These are phyloP conservation scores for Halcyon malimbica DNA, from an alignment of 2,113 vertebrate genomes.

Conservation along the genomic window DNA sequence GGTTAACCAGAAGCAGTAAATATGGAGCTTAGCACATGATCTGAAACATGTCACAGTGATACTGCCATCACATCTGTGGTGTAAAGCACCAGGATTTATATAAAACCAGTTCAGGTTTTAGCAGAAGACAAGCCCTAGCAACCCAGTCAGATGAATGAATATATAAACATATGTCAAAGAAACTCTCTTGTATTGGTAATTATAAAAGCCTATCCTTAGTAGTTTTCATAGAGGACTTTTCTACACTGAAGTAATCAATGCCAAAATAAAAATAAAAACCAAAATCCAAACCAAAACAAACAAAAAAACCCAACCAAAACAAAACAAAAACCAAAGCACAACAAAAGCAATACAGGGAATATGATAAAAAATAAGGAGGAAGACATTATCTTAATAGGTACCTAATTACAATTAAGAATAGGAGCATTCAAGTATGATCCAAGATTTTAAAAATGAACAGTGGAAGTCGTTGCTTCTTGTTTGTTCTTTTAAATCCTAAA, in stretches of 20 bases:
- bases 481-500: neutral
- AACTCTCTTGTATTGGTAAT: neutral
- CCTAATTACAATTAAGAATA: neutral
- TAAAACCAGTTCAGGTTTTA: neutral
- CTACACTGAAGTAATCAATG: neutral
- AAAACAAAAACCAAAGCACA: neutral
- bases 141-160: neutral
- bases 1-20: slow-evolving; percentile 29
- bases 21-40: neutral
- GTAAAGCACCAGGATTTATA: neutral
- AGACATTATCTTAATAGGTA: neutral
- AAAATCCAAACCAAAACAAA: neutral
- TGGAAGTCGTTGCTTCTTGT: neutral
- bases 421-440: neutral
- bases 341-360: neutral
- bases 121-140: neutral
- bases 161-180: neutral
- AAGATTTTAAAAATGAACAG: neutral
- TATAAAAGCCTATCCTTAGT: neutral
- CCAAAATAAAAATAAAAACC: neutral
- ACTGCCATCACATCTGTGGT: neutral
- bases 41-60: neutral
- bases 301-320: too few relatives aligned
- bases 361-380: neutral
- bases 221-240: neutral